Evolutionary conservation across 2,113 vertebrate genomes (phyloP).

Genomic region (Gobio gobio): DNA sequence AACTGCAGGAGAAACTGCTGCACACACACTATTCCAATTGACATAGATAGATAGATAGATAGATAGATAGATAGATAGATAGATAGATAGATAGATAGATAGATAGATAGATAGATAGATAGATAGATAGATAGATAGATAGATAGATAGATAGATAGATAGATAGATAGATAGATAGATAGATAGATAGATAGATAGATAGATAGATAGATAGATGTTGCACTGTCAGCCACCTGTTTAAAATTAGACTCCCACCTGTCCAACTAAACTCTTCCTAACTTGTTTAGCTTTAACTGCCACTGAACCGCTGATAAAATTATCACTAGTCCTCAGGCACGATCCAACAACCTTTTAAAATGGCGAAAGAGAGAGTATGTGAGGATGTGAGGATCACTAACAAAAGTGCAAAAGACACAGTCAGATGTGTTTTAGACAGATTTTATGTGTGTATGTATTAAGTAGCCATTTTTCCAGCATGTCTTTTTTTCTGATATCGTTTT

Average conservation of each 20-base stretch:
- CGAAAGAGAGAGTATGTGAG: neutral
- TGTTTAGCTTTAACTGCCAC: conserved; percentile 47
- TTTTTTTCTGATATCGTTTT: neutral
- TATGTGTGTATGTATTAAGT: no score
- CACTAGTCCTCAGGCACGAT: conserved; percentile 43
- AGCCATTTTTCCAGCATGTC: neutral
- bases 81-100: no score
- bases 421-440: no score
- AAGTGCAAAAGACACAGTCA: no score
- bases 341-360: conserved; percentile 23
- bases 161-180: no score
- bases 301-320: conserved; percentile 52
- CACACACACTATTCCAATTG: neutral
- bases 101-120: no score
- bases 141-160: no score
- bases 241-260: conserved; percentile 68
- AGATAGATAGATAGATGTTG: no score
- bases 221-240: conserved; percentile 65
- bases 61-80: no score
- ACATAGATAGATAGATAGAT: neutral
- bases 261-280: conserved; percentile 65
- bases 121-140: no score
- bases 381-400: no score
- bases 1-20: conserved; percentile 48
- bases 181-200: no score